Evolutionary conservation across 2,113 vertebrate genomes (phyloP).

Genomic region (Chauna torquata): DNA sequence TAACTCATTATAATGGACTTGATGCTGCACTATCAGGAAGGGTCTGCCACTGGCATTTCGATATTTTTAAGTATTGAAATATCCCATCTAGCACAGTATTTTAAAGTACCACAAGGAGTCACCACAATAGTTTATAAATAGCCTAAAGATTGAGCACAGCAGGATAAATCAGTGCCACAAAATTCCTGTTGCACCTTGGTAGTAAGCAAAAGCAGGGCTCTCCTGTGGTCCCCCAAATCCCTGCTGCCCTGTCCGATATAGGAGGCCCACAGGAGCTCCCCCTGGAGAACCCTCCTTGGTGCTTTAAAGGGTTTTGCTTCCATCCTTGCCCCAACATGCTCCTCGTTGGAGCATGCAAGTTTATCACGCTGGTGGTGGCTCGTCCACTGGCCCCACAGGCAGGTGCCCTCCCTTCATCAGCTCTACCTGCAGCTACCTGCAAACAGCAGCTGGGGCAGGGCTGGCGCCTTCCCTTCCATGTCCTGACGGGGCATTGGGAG

Average conservation of each 20-base stretch:
- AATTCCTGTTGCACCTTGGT: neutral
- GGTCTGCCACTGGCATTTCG: neutral
- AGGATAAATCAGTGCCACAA: neutral
- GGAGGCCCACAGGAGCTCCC: neutral
- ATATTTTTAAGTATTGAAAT: neutral
- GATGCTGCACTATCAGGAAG: rapidly evolving
- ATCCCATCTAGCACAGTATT: neutral
- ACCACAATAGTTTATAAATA: neutral
- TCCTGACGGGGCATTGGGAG: neutral
- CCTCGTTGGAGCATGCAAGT: neutral
- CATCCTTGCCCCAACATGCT: neutral
- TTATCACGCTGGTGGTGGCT: neutral
- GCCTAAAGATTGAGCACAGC: neutral
- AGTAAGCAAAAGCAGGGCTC: neutral
- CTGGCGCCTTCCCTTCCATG: neutral
- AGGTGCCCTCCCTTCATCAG: neutral
- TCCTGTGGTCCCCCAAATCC: neutral
- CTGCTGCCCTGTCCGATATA: neutral
- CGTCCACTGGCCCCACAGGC: neutral
- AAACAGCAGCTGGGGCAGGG: neutral
- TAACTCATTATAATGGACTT: neutral
- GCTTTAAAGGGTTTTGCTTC: neutral
- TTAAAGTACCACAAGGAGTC: neutral
- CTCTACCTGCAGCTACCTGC: neutral
- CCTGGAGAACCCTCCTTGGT: rapidly evolving